Conservation (phyloP, 2,888 invertebrate species). For the Encarsia formosa region DNA sequence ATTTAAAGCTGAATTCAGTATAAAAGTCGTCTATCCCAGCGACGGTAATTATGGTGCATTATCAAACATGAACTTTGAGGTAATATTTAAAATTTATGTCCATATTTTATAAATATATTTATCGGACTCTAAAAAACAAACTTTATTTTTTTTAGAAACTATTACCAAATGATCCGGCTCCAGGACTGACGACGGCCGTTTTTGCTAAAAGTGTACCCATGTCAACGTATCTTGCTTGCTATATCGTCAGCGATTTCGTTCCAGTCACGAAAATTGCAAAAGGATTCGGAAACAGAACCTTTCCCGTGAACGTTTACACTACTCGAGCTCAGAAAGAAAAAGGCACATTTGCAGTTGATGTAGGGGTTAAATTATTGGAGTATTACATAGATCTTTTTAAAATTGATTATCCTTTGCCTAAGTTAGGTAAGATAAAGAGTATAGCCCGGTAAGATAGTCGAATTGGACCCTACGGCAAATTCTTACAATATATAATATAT, state of each 20-base stretch:
- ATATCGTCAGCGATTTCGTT: conserved; percentile 87
- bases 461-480: too few species aligned
- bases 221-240: conserved; percentile 93
- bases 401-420: conserved; percentile 84
- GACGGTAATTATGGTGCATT: conserved; percentile 67
- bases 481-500: too few species aligned
- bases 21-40: conserved; percentile 71
- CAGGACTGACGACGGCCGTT: conserved; percentile 60
- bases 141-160: conserved; percentile 41
- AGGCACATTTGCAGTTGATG: conserved; percentile 69
- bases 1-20: conserved; percentile 80
- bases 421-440: conserved; percentile 80
- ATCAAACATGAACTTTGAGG: conserved; percentile 80
- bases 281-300: conserved; percentile 55
- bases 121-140: too few species aligned
- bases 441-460: too few species aligned
- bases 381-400: conserved; percentile 83
- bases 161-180: conserved; percentile 46
- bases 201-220: conserved; percentile 83
- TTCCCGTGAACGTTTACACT: conserved; percentile 71
- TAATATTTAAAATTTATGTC: too few species aligned
- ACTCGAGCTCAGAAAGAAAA: conserved; percentile 70
- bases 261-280: conserved; percentile 43
- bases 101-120: too few species aligned
- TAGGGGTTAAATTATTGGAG: conserved; percentile 70